Base-by-base conservation (phyloP, 2,113 vertebrate species). In the Anoplopoma fimbria region DNA sequence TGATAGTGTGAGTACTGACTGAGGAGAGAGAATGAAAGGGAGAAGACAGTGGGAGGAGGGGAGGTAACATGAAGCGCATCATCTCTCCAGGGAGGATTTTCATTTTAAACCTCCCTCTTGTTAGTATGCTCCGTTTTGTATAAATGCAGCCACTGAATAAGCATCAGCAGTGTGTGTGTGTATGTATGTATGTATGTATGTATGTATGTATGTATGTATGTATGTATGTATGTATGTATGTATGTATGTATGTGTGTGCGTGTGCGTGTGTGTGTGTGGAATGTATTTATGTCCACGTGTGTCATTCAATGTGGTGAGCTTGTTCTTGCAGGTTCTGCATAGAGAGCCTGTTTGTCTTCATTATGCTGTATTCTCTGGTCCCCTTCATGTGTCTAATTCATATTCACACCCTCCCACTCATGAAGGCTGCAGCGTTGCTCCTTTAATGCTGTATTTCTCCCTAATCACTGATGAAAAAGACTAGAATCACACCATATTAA, bases 331-430 rank as follows among this genome's bases (percentile, higher is more conserved):
- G 25, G 19, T 9, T n/a, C 27, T 68, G 42, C 63, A 38, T 47
- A 81, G 12, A n/a, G 45, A 75, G 49, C n/a, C 29, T 33, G 27
- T 81, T 86, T 73, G 38, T 72, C 79, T 75, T 68, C 55, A 75
- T 74, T 78, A 49, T 45, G 10, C 34, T 17, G 5, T 25, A 36
- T 42, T 72, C 58, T 49, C 61, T 34, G 7, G 13, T 51, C 8
- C 51, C 63, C 57, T 75, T 6, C 33, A 14, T 75, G 68, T 60
- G 55, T 83, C 33, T 72, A n/a, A 81, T 73, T 60, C 17, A 17
- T 70, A 72, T 78, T 86, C 84, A 69, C 83, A 73, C 63, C 55
- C 79, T 84, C 70, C 77, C 60, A 75, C 87, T 78, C 53, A 67
- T 3, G 4, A 29, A 51, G 47, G 29, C 85, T 73, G 58, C 51